These are phyloP conservation scores for Otolemur garnettii DNA, from an alignment of 2,113 vertebrate genomes.

Conservation along the genomic window DNA sequence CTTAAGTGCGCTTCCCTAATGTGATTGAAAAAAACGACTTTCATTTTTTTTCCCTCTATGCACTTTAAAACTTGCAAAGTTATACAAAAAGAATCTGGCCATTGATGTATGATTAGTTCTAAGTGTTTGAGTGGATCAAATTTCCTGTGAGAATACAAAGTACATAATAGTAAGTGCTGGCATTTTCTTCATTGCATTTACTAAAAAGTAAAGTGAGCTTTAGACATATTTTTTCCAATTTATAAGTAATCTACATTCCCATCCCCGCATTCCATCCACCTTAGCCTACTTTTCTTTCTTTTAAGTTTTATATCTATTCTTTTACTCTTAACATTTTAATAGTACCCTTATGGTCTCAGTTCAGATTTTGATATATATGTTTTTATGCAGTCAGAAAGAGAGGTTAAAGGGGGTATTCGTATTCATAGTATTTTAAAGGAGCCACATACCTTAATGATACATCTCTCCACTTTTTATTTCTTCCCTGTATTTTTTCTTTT, in stretches of 20 bases:
- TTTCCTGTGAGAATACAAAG: slow-evolving; percentile 31
- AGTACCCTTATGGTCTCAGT: neutral
- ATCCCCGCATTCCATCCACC: neutral
- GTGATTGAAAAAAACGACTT: neutral
- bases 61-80: slow-evolving; percentile 46
- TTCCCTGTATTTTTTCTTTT: slow-evolving; percentile 5
- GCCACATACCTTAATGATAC: neutral
- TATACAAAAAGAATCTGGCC: neutral
- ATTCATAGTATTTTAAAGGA: neutral
- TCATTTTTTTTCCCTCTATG: neutral
- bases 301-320: slow-evolving; percentile 11
- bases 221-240: slow-evolving; percentile 36
- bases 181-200: slow-evolving; percentile 16
- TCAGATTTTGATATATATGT: slow-evolving; percentile 48
- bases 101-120: slow-evolving; percentile 26
- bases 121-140: slow-evolving; percentile 46
- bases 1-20: neutral
- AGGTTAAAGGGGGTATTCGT: neutral
- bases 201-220: slow-evolving; percentile 38
- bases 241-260: neutral
- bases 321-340: slow-evolving; percentile 41
- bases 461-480: neutral
- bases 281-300: neutral
- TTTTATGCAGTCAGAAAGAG: slow-evolving; percentile 11
- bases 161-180: slow-evolving; percentile 20